These are phyloP conservation scores for Vicugna pacos DNA, from an alignment of 2,113 vertebrate species.

Conservation along the genomic window DNA sequence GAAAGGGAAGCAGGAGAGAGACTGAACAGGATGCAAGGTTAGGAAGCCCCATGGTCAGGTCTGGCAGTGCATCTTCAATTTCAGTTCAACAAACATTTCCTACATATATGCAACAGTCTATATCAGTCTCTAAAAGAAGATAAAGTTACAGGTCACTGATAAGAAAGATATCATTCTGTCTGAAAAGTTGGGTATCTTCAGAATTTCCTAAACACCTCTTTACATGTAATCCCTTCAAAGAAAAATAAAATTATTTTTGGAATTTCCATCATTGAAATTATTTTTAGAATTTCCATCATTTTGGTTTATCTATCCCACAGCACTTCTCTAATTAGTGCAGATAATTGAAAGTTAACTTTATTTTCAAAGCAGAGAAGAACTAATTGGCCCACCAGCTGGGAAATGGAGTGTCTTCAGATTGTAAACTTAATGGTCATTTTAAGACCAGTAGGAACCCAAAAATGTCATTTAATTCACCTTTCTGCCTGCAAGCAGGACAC, in stretches of 20 bases:
- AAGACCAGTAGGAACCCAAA: neutral
- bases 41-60: neutral
- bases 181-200: neutral
- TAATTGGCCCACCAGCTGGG: slow-evolving; percentile 27
- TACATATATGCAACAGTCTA: neutral
- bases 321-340: slow-evolving; percentile 24
- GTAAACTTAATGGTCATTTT: slow-evolving; percentile 52
- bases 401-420: slow-evolving; percentile 43
- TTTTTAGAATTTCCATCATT: slow-evolving; percentile 21
- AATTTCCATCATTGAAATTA: neutral
- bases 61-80: neutral
- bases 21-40: neutral
- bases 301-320: neutral
- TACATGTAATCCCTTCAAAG: slow-evolving; percentile 1
- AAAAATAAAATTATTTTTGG: slow-evolving; percentile 45
- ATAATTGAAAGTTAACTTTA: slow-evolving; percentile 60
- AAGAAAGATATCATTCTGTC: neutral
- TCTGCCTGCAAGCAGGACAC: neutral
- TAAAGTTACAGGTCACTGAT: neutral
- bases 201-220: slow-evolving; percentile 28
- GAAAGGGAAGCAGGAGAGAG: neutral
- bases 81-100: neutral
- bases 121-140: neutral
- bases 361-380: slow-evolving; percentile 34
- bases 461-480: slow-evolving; percentile 3